Evolutionary conservation across 2,888 invertebrate genomes (phyloP), one percentile per base, ranked within the genome.

Genomic region (Phragmatobia fuliginosa): DNA sequence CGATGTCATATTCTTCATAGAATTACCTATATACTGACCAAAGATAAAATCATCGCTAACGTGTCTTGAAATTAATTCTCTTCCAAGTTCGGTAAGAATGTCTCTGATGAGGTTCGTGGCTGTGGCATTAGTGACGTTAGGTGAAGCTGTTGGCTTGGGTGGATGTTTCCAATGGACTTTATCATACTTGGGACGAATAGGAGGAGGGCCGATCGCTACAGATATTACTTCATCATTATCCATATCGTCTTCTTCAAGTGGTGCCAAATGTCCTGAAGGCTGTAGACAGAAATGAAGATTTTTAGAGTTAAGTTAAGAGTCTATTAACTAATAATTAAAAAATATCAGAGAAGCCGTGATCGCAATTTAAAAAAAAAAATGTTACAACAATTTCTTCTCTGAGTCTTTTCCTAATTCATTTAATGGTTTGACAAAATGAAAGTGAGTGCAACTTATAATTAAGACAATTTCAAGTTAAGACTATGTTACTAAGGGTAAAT

Each of bases 1-100:
- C 18, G 77, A 82, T 6, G 92, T 91, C 2, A 95, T 69, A 74
- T 92, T 94, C 68, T 77, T 92, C 92, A 94, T 93, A 0, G 91
- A 74, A 64, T 88, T 91, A 0, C 93, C 93, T 0, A 94, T 77
- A 58, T 92, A 94, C 74, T 94, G 94, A n/a, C 94, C 94, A 41
- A 94, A 94, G 0, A 94, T 88, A n/a, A 94, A 94, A 49, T 94
- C 92, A 77, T 94, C 94, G n/a, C 86, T 91, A 0, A 94, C 88
- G 76, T 93, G 89, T 56, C 86, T 87, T 0, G 86, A 83, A 14
- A 94, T 21, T 18, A 94, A 88, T 62, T 94, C 94, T 74, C 88
- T 86, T 1, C 92, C 93, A 0, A 94, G 69, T 78, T 93, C 88
- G 2, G 85, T 72, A 0, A 94, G 75, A 0, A 94, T 75, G 16